Conservation (phyloP, 2,797 vertebrate genomes). For the Nannoperca australis region DNA sequence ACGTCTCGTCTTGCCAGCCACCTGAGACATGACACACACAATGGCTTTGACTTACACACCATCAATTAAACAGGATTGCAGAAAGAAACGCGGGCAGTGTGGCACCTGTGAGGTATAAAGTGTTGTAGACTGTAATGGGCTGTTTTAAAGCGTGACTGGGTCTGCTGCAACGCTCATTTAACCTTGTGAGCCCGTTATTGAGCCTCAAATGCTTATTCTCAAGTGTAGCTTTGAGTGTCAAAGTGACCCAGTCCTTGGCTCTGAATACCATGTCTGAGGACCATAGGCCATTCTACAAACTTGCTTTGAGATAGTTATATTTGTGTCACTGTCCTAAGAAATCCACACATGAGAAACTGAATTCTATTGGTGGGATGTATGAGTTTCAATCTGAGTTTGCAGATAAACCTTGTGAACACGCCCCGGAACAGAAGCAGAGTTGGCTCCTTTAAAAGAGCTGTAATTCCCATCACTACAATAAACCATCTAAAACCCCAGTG, state of each 20-base stretch:
- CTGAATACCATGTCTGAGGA: background rate
- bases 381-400: too few species aligned
- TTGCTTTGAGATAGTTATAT: background rate
- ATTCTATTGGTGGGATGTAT: too few species aligned
- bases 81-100: conserved; percentile 10
- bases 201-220: background rate
- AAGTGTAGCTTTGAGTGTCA: background rate
- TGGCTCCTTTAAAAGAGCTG: too few species aligned
- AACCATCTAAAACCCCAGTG: background rate
- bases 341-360: background rate
- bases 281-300: background rate
- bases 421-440: too few species aligned
- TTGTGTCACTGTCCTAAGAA: background rate
- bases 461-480: background rate
- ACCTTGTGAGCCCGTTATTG: too few species aligned
- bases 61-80: conserved; percentile 43
- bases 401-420: too few species aligned
- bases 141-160: conserved; percentile 16
- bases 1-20: conserved; percentile 99
- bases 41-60: conserved; percentile 19
- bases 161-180: too few species aligned
- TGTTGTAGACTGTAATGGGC: conserved; percentile 3
- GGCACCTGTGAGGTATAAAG: background rate
- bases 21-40: conserved; percentile 79
- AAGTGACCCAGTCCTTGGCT: background rate